A percentile compares a stretch with the other conserved stretches of the same genome.
Conservation (phyloP, 2,888 invertebrate species). For the Drosophila putrida region DNA sequence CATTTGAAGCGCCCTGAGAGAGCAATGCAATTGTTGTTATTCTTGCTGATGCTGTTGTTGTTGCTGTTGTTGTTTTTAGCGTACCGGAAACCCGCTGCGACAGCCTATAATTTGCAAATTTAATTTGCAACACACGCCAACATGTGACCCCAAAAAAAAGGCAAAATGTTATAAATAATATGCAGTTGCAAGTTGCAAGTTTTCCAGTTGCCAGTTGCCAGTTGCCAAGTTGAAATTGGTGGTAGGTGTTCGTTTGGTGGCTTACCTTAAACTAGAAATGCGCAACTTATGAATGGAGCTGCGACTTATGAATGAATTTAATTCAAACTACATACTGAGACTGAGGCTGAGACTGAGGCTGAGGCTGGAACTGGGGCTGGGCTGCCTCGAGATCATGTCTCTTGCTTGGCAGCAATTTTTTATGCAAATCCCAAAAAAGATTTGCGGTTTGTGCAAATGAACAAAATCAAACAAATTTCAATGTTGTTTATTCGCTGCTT, state of each 20-base stretch:
- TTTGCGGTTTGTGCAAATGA: slow-evolving; percentile 68
- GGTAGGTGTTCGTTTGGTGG: slow-evolving; percentile 70
- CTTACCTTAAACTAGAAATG: slow-evolving; percentile 82
- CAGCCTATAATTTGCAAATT: slow-evolving; percentile 82
- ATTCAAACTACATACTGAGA: slow-evolving; percentile 29
- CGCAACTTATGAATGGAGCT: slow-evolving; percentile 63
- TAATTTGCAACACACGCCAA: slow-evolving; percentile 82
- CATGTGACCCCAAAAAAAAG: slow-evolving; percentile 79
- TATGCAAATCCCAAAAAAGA: slow-evolving; percentile 71
- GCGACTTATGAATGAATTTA: slow-evolving; percentile 71
- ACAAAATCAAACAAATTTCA: slow-evolving; percentile 61
- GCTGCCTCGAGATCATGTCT: slow-evolving; percentile 27
- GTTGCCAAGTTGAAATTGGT: slow-evolving; percentile 28
- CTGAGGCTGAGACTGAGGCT: slow-evolving; percentile 16
- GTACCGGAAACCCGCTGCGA: slow-evolving; percentile 78
- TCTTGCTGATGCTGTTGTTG: slow-evolving; percentile 17
- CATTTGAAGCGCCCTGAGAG: slow-evolving; percentile 59
- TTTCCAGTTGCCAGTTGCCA: slow-evolving; percentile 28
- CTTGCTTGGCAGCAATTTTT: slow-evolving; percentile 66
- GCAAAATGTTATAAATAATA: slow-evolving; percentile 77
- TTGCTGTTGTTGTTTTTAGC: slow-evolving; percentile 28
- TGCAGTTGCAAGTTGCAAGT: slow-evolving; percentile 58
- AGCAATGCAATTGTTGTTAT: slow-evolving; percentile 15
- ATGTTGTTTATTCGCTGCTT: slow-evolving; percentile 47
- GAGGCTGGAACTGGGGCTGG: slow-evolving; percentile 21